Percentiles rank a stretch among this genome's conserved stretches.
Evolutionary conservation across 2,888 invertebrate genomes (phyloP).

Genomic region (Eucera pruinosa): DNA sequence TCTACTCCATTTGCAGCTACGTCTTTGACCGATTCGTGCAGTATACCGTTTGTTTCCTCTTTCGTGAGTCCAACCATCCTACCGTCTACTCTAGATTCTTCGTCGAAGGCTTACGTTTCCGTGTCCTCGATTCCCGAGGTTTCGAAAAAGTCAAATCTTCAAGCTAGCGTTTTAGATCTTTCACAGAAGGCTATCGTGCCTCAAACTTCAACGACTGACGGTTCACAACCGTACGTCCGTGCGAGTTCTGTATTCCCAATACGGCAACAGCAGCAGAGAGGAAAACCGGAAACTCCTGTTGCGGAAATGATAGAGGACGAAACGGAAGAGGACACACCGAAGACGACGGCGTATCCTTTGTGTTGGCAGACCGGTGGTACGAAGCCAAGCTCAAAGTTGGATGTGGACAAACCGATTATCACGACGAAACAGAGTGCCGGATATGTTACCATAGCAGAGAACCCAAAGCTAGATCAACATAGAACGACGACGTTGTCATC

Average conservation of each 20-base stretch:
- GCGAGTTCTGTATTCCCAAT: slow-evolving; percentile 73
- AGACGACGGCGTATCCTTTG: slow-evolving; percentile 56
- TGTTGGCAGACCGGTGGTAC: slow-evolving; percentile 65
- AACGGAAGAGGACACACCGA: slow-evolving; percentile 60
- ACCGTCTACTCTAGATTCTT: slow-evolving; percentile 54
- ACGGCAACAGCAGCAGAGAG: slow-evolving; percentile 64
- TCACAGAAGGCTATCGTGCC: slow-evolving; percentile 36
- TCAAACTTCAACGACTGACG: slow-evolving; percentile 13
- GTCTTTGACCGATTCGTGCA: slow-evolving; percentile 65
- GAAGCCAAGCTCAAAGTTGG: slow-evolving; percentile 38
- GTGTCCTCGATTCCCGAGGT: slow-evolving; percentile 74
- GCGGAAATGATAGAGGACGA: slow-evolving; percentile 49
- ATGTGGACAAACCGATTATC: slow-evolving; percentile 49
- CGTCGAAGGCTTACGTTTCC: slow-evolving; percentile 75
- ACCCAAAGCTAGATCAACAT: slow-evolving; percentile 65
- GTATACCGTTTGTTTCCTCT: slow-evolving; percentile 70
- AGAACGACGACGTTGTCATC: slow-evolving; percentile 41
- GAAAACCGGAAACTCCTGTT: slow-evolving; percentile 46
- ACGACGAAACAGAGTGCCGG: slow-evolving; percentile 65
- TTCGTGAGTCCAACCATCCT: slow-evolving; percentile 59
- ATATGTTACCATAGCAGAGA: slow-evolving; percentile 77
- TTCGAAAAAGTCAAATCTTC: slow-evolving; percentile 45
- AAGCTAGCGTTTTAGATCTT: slow-evolving; percentile 33
- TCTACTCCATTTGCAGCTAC: slow-evolving; percentile 58
- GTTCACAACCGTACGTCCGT: slow-evolving; percentile 71